Evolutionary conservation across 2,888 invertebrate species (phyloP).

Genomic region (Cataglyphis altisquamis): DNA sequence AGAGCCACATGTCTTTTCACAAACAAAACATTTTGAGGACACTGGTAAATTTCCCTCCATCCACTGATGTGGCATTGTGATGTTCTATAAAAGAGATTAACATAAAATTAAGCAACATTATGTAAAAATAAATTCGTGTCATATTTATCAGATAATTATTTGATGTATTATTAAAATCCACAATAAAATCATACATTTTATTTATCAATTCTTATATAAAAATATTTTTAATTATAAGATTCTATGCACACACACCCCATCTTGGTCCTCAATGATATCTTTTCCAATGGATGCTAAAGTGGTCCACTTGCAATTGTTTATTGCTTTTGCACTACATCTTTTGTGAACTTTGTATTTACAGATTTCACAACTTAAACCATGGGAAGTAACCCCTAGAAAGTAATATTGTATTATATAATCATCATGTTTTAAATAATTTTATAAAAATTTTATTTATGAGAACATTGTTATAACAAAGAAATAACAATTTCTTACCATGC

Average conservation of each 20-base stretch:
- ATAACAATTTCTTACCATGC: slow-evolving; percentile 86
- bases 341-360: slow-evolving; percentile 99
- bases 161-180: background rate
- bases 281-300: slow-evolving; percentile 98
- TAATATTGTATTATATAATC: slow-evolving; percentile 10
- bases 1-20: slow-evolving; percentile 98
- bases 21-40: slow-evolving; percentile 96
- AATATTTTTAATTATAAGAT: slow-evolving; percentile 9
- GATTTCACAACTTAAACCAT: slow-evolving; percentile 98
- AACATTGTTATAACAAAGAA: background rate
- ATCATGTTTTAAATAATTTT: background rate
- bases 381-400: slow-evolving; percentile 94
- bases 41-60: slow-evolving; percentile 98
- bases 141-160: background rate
- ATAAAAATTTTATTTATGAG: background rate
- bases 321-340: slow-evolving; percentile 96
- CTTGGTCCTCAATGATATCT: slow-evolving; percentile 96
- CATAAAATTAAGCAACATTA: slow-evolving; percentile 4
- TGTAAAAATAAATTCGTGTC: background rate
- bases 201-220: slow-evolving; percentile 2
- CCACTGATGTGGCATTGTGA: slow-evolving; percentile 99
- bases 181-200: slow-evolving; percentile 18
- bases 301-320: slow-evolving; percentile 99
- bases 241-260: slow-evolving; percentile 90
- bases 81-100: slow-evolving; percentile 87